phyloP scores from a whole-genome alignment of 30 jellyfish, hydroid and myxozoan species.

The Turritopsis rubra region DNA sequence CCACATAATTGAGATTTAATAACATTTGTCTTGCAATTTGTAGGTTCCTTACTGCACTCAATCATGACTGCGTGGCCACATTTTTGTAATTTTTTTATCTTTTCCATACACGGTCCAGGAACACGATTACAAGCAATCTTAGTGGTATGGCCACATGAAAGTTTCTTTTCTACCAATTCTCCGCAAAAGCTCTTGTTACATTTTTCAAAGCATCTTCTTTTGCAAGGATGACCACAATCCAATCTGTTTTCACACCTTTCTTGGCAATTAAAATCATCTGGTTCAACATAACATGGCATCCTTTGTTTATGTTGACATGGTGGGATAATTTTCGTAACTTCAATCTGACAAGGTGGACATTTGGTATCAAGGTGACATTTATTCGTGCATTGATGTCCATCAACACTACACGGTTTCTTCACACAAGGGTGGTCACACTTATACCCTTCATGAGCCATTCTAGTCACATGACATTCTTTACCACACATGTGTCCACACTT shows the following conservation, averaged over 20 bases:
- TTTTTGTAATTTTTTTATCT: not conserved
- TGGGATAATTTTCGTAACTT: conserved; percentile 35
- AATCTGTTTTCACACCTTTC: conserved; percentile 37
- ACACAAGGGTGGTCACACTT: conserved; percentile 39
- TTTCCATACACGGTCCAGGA: not conserved
- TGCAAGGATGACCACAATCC: conserved; percentile 60
- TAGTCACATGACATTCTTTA: conserved; percentile 54
- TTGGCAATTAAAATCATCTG: conserved; percentile 28
- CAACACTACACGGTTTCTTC: conserved; percentile 19
- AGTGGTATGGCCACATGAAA: conserved; percentile 14
- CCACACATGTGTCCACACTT: conserved; percentile 67
- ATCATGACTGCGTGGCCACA: not conserved
- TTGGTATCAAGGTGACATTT: conserved; percentile 38
- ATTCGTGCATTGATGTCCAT: conserved; percentile 13
- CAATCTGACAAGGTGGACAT: conserved; percentile 56
- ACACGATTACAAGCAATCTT: not conserved
- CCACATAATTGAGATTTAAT: not conserved
- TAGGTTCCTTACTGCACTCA: not conserved
- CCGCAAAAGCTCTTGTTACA: not conserved
- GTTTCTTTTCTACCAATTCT: not conserved
- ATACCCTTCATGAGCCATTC: conserved; percentile 29
- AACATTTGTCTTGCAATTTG: not conserved
- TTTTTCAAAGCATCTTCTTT: conserved; percentile 19
- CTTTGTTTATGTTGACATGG: conserved; percentile 33
- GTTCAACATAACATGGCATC: conserved; percentile 34